Percentiles rank a stretch among this genome's conserved stretches.
Evolutionary conservation across 37 sponge, comb jelly and placozoan species (phyloP).

Genomic region (Bolinopsis microptera): DNA sequence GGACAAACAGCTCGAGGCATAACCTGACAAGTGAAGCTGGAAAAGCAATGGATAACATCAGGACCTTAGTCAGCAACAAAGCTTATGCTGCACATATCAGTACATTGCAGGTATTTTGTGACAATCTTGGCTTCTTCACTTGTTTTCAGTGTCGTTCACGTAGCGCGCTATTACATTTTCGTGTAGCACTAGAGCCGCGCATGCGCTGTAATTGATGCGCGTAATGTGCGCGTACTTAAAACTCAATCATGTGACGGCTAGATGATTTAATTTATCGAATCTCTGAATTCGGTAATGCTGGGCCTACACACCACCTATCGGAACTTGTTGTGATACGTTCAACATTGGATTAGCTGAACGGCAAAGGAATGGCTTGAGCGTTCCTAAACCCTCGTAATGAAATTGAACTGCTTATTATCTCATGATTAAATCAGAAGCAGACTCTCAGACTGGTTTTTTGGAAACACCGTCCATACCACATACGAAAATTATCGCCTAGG

Average conservation of each 20-base stretch:
- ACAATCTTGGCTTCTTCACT: background rate
- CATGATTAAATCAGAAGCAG: too few relatives aligned
- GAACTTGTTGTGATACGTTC: too few relatives aligned
- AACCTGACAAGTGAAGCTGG: constrained; percentile 62
- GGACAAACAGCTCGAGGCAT: background rate
- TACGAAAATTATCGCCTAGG: too few relatives aligned
- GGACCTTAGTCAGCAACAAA: constrained; percentile 17
- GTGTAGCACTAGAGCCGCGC: background rate
- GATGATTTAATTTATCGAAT: too few relatives aligned
- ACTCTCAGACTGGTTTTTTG: too few relatives aligned
- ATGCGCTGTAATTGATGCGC: background rate
- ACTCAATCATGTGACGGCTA: constrained; percentile 13
- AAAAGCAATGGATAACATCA: constrained; percentile 40
- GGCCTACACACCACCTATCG: too few relatives aligned
- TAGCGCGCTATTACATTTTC: background rate
- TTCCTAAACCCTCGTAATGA: too few relatives aligned
- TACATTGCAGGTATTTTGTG: constrained; percentile 39
- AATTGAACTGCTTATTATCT: too few relatives aligned
- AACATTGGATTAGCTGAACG: too few relatives aligned
- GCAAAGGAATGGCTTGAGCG: too few relatives aligned
- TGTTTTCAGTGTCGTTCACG: background rate
- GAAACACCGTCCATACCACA: too few relatives aligned
- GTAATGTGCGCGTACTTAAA: background rate
- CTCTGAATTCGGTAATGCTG: too few relatives aligned
- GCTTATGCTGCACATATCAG: constrained; percentile 34